phyloP scores from a whole-genome alignment of 2,113 vertebrate genomes.

The Ctenomys sociabilis region DNA sequence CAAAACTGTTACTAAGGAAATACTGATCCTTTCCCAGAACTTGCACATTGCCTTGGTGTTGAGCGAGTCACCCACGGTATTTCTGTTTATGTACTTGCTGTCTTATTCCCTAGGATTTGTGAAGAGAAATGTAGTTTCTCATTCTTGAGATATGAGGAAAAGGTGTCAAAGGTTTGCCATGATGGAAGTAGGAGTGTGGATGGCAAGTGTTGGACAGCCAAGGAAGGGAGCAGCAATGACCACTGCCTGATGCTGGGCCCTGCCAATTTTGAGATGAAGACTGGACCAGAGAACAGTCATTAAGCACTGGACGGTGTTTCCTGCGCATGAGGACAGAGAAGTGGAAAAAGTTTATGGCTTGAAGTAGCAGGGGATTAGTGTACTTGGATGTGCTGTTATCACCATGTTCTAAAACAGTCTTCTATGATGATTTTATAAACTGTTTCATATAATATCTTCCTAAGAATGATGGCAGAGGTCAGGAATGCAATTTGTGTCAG shows the following conservation, averaged over 20 bases:
- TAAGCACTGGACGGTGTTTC: neutral
- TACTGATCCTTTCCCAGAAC: neutral
- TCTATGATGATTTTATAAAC: neutral
- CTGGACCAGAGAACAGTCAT: neutral
- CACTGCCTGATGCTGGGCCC: fast-evolving
- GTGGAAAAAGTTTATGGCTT: neutral
- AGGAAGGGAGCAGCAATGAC: neutral
- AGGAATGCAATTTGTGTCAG: neutral
- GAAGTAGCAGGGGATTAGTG: neutral
- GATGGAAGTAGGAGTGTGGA: neutral
- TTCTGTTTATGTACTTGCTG: neutral
- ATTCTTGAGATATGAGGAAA: neutral
- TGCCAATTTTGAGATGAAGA: neutral
- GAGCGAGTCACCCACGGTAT: no score
- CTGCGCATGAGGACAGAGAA: neutral
- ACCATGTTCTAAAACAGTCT: neutral
- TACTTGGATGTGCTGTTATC: neutral
- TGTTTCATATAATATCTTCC: neutral
- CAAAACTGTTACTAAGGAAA: neutral
- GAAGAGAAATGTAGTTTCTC: neutral
- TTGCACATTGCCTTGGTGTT: neutral
- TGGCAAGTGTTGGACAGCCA: neutral
- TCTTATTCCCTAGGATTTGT: neutral
- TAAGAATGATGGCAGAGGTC: neutral
- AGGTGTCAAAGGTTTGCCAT: neutral